A percentile compares a stretch with the other conserved stretches of the same genome.
phyloP scores from a whole-genome alignment of 1,140 invertebrate genomes.

The Streblospio benedicti region DNA sequence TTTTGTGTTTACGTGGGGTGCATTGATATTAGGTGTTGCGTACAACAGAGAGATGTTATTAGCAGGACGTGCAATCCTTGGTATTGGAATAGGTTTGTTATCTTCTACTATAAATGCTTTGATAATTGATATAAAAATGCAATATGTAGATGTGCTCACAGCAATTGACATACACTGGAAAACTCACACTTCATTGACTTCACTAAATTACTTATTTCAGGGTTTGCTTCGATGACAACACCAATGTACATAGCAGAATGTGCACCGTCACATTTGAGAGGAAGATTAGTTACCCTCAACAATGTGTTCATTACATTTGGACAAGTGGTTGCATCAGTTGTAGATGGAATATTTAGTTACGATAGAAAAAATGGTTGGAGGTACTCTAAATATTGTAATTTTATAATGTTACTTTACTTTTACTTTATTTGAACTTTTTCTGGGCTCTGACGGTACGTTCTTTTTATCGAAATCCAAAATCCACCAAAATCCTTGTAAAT shows the following conservation, averaged over 20 bases:
- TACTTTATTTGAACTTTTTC: no score
- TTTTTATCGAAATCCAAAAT: no score
- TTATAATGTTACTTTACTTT: no score
- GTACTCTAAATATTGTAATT: conserved; percentile 2
- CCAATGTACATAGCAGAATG: conserved; percentile 59
- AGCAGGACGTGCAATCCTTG: conserved; percentile 53
- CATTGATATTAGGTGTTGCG: conserved; percentile 52
- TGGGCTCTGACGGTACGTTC: no score
- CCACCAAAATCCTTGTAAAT: no score
- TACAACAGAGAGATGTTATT: conserved; percentile 50
- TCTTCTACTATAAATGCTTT: no score
- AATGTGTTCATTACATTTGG: conserved; percentile 56
- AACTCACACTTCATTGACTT: no score
- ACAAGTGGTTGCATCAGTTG: conserved; percentile 52
- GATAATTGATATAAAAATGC: conserved; percentile 10
- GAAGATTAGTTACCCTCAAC: conserved; percentile 54
- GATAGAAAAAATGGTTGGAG: conserved; percentile 17
- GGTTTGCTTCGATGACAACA: conserved; percentile 56
- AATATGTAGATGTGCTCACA: no score
- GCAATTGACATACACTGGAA: no score
- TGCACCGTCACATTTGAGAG: conserved; percentile 51
- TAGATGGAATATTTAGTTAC: conserved; percentile 52
- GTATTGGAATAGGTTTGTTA: conserved; percentile 55
- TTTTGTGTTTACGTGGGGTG: conserved; percentile 53
- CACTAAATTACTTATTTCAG: conserved; percentile 46